Evolutionary conservation across 2,888 invertebrate genomes (phyloP), one percentile per base, ranked within the genome.

Genomic region (Cryptus armator): DNA sequence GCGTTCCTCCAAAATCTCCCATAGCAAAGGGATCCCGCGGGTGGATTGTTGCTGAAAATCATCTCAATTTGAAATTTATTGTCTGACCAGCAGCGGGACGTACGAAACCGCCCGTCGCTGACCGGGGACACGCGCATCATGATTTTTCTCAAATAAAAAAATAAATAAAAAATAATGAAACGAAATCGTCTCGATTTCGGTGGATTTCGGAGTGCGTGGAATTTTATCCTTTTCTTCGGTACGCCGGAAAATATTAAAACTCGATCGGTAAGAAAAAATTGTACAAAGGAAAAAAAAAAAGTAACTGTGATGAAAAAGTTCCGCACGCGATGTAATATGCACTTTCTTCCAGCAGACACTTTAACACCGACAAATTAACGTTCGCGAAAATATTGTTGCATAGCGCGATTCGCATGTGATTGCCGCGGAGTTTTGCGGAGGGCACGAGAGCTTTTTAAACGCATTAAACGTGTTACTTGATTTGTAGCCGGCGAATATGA

Each of bases 401-500:
- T 37, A 56, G 46, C 64, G 62, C 72, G 44, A 67, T 53, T 53
- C 72, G 67, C 79, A 37, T 68, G 71, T 81, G 74, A 74, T 19
- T 12, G 29, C 59, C 72, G 59, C 71, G 67, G 77, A 74, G 75
- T 81, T 37, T 37, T 9, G 71, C 53, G 86, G 64, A 83, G 70
- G 71, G 83, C 72, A 71, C 77, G 64, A 67, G 71, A 81, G 89
- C 81, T 68, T 79, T 72, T 48, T 7, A 79, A 76, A 82, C 68
- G 78, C 85, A 79, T 79, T 88, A 90, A 89, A 91, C 24, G 88
- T 89, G 89, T 90, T 89, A 87, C 89, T 91, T 92, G 92, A 92
- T 92, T 92, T 92, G 92, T 91, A 88, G 90, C 89, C 86, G 78
- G 74, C 56, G 84, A 78, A 85, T 85, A 82, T 82, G 78, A 82